Evolutionary conservation across 1,140 invertebrate species (phyloP).

Genomic region (Caenorhabditis briggsae): DNA sequence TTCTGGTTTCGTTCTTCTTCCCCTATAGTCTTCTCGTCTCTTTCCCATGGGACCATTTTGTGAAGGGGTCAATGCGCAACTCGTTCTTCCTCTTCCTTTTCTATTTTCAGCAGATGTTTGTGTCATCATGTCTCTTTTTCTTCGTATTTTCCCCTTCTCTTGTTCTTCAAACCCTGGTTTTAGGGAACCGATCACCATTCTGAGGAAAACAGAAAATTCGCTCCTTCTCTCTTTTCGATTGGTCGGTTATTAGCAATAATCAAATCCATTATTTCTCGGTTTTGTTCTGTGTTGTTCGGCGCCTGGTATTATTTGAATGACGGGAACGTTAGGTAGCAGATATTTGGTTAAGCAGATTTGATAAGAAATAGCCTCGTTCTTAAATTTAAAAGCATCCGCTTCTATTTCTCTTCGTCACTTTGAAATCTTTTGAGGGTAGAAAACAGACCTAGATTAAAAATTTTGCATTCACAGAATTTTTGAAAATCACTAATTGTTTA

Average conservation of each 20-base stretch:
- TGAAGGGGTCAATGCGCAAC: conserved; percentile 36
- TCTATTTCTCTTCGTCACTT: too few species aligned
- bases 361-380: too few species aligned
- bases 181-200: conserved; percentile 7
- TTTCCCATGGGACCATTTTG: conserved; percentile 2
- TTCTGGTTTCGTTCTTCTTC: neutral
- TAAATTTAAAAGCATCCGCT: too few species aligned
- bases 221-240: neutral
- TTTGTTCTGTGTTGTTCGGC: too few species aligned
- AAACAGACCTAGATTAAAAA: too few species aligned
- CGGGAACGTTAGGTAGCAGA: too few species aligned
- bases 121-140: conserved; percentile 3
- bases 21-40: neutral
- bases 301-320: too few species aligned
- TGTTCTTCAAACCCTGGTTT: neutral
- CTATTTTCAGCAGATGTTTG: conserved; percentile 54
- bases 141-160: neutral
- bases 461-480: too few species aligned
- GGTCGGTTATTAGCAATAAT: neutral
- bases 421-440: too few species aligned
- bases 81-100: conserved; percentile 44
- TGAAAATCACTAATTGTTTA: too few species aligned
- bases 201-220: neutral
- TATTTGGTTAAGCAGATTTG: too few species aligned
- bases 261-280: neutral